Conservation (phyloP, 2,888 invertebrate genomes). For the Ectropis crepuscularia region DNA sequence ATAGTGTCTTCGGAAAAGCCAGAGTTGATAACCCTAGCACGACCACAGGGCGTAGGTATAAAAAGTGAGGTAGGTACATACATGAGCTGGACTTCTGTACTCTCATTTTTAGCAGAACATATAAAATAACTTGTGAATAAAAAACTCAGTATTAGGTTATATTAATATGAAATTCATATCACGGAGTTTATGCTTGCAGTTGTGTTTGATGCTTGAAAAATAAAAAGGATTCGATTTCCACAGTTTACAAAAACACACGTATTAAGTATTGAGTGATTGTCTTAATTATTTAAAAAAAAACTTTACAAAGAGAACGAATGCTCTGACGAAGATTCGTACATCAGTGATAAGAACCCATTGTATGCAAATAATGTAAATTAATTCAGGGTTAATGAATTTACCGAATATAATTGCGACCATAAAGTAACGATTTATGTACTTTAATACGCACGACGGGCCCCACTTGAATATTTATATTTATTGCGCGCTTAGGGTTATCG, state of each 20-base stretch:
- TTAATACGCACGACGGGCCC: neutral
- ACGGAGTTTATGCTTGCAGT: no score
- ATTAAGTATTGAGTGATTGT: constrained; percentile 10
- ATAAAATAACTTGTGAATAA: no score
- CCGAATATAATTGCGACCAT: constrained; percentile 8
- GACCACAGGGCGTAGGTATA: no score
- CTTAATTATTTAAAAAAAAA: constrained; percentile 1
- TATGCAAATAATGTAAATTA: constrained; percentile 23
- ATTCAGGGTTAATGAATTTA: constrained; percentile 20
- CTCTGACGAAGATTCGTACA: constrained; percentile 8
- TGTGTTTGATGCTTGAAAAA: neutral
- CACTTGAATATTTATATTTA: constrained; percentile 8
- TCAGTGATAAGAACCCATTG: constrained; percentile 18
- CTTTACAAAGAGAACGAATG: constrained; percentile 8
- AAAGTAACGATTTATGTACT: constrained; percentile 8
- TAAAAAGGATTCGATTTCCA: neutral
- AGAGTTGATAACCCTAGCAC: no score
- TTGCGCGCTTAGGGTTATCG: constrained; percentile 14
- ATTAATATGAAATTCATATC: neutral
- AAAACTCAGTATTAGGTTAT: neutral
- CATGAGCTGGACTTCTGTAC: no score
- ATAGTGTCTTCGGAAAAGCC: no score
- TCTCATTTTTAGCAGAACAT: no score
- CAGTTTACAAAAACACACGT: neutral
- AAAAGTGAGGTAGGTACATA: no score